phyloP scores from a whole-genome alignment of 2,888 invertebrate species.

The Meteorus colon region DNA sequence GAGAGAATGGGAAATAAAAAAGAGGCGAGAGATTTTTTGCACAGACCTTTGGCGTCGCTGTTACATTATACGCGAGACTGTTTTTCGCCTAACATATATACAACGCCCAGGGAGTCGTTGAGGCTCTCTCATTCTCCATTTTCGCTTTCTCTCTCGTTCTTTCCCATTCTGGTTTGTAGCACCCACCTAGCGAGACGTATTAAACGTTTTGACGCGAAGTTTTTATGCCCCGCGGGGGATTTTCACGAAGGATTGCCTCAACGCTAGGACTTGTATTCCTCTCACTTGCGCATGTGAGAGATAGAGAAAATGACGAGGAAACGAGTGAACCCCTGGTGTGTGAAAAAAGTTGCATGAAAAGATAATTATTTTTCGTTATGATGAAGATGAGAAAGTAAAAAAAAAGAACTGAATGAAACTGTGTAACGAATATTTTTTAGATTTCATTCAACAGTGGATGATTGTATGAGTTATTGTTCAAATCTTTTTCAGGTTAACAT shows the following conservation, averaged over 20 bases:
- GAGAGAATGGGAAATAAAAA: not conserved
- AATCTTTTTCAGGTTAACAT: not conserved
- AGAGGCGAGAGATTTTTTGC: conserved; percentile 5
- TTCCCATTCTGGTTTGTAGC: conserved; percentile 5
- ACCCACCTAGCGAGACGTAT: conserved; percentile 34
- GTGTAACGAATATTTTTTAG: not conserved
- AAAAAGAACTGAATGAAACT: not conserved
- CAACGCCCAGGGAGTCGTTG: conserved; percentile 32
- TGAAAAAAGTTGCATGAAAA: conserved; percentile 14
- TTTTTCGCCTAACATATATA: conserved; percentile 34
- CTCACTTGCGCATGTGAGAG: conserved; percentile 7
- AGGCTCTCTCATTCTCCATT: conserved; percentile 30
- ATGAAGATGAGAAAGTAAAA: not conserved
- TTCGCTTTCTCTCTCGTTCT: conserved; percentile 16
- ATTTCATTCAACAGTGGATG: not conserved
- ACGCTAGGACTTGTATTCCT: conserved; percentile 24
- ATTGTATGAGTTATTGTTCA: not conserved
- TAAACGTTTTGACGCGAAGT: conserved; percentile 43
- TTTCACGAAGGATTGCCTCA: conserved; percentile 31
- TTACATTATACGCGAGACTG: conserved; percentile 31
- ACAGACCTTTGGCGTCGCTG: conserved; percentile 14
- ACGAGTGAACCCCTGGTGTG: conserved; percentile 8
- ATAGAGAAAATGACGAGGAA: conserved; percentile 26
- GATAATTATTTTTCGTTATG: conserved; percentile 15
- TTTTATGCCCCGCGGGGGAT: conserved; percentile 39